Base-by-base conservation (phyloP, 2,797 vertebrate genomes). In the Enteromius fasciolatus region DNA sequence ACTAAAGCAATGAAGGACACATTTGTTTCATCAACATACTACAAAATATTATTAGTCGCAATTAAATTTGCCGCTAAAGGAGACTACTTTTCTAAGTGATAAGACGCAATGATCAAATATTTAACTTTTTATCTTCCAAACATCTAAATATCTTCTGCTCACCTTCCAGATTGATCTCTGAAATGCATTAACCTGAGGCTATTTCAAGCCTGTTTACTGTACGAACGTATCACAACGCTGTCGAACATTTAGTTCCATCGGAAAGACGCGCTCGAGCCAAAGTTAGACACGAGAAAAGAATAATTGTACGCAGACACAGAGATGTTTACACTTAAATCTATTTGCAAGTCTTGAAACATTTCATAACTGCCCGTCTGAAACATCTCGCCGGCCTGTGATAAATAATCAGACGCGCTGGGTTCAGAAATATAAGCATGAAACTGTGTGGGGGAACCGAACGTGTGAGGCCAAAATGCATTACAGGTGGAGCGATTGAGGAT, bases 401-500 rank as follows among this genome's bases (percentile, higher is more conserved):
- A 81, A 75, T n/a, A 75, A 66, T 64, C 57, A 50, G 72, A 64
- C 25, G 20, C 23, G 10, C 72, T 20, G 57, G 54, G 52, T 68
- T 54, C n/a, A n/a, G 8, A 11, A 72, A 83, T 44, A 67, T 48
- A 84, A 82, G 39, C 33, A 48, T 63, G 28, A 25, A 66, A 72
- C 46, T 76, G 68, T 44, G 68, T 77, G 68, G 46, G 18, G 66
- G 59, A 76, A 82, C 59, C 33, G 28, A 85, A 80, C 39, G 50
- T 69, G 67, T 69, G 77, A 85, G 73, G 81, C 61, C 67, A 85
- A 84, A 79, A 82, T 44, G 50, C 82, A 84, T 75, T 84, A 84
- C 80, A 84, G 82, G 82, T 66, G 67, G 50, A 74, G 78, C 48
- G 69, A 66, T n/a, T 25, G 46, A 82, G 69, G 82, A 82, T 78